A percentile compares a stretch with the other conserved stretches of the same genome.
Conservation (phyloP, 2,113 vertebrate genomes). For the Dipodomys merriami region DNA sequence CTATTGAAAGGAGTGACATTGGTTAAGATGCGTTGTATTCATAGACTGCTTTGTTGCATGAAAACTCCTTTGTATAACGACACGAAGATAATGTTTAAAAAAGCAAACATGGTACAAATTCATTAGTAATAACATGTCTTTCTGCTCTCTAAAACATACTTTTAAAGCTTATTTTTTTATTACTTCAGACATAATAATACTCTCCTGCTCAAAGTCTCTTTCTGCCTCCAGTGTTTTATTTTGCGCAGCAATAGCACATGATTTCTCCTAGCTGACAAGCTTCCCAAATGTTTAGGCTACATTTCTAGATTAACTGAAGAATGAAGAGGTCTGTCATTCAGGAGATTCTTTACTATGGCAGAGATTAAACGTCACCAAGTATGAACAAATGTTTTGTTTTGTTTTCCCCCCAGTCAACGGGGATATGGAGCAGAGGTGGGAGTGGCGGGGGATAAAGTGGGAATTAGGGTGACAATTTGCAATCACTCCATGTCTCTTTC, state of each 20-base stretch:
- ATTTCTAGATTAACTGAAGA: slow-evolving; percentile 45
- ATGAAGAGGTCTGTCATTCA: slow-evolving; percentile 34
- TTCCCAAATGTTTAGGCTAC: slow-evolving; percentile 4
- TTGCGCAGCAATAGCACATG: neutral
- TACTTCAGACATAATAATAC: slow-evolving; percentile 3
- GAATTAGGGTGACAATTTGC: neutral
- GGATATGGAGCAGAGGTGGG: neutral
- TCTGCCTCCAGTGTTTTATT: neutral
- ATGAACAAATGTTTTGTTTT: neutral
- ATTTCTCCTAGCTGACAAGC: slow-evolving; percentile 30
- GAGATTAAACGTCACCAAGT: neutral
- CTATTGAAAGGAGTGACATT: too few relatives aligned
- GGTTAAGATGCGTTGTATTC: too few relatives aligned
- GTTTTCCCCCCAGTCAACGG: neutral
- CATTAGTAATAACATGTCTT: slow-evolving; percentile 11
- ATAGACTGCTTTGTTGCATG: too few relatives aligned
- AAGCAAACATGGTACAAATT: slow-evolving; percentile 3
- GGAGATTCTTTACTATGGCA: neutral
- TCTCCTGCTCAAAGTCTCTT: neutral
- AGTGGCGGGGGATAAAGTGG: neutral
- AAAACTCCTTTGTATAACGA: too few relatives aligned
- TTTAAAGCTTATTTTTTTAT: slow-evolving; percentile 53
- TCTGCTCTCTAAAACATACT: slow-evolving; percentile 15
- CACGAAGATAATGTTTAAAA: neutral
- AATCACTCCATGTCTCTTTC: neutral